These are phyloP conservation scores for Copidosoma aretas DNA, from an alignment of 2,888 invertebrate species.

Conservation along the genomic window DNA sequence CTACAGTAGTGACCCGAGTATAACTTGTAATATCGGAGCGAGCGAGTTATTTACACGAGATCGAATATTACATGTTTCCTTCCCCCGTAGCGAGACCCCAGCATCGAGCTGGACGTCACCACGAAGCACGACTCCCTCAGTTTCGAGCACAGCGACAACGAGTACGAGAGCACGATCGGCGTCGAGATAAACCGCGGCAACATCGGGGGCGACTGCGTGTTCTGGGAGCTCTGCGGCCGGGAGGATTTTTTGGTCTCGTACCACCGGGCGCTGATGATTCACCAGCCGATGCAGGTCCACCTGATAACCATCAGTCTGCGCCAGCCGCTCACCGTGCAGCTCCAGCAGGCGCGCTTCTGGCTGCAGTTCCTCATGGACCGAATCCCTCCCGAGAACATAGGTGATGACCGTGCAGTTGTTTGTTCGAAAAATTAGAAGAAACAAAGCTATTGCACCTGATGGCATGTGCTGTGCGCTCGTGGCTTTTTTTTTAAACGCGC, in stretches of 20 bases:
- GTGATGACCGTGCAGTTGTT: no score
- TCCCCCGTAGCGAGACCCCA: conserved; percentile 60
- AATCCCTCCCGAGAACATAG: conserved; percentile 68
- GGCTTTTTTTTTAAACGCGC: no score
- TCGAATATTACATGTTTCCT: not conserved
- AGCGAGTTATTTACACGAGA: conserved; percentile 13
- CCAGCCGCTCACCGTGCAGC: conserved; percentile 72
- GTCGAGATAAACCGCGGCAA: conserved; percentile 59
- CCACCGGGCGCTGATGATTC: conserved; percentile 72
- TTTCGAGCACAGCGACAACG: conserved; percentile 64
- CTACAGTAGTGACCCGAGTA: no score
- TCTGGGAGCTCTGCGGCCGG: conserved; percentile 80
- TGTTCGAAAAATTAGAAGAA: not conserved
- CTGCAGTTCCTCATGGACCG: conserved; percentile 75
- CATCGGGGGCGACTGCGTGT: conserved; percentile 65
- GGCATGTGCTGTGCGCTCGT: not conserved
- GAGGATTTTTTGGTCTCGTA: conserved; percentile 75
- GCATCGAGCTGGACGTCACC: conserved; percentile 69
- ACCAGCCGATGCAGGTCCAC: conserved; percentile 65
- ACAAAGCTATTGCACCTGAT: not conserved
- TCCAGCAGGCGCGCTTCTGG: conserved; percentile 77
- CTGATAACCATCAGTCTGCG: conserved; percentile 73
- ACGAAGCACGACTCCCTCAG: conserved; percentile 68
- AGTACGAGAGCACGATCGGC: conserved; percentile 60
- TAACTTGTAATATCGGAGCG: no score